A percentile compares a stretch with the other conserved stretches of the same genome.
Evolutionary conservation across 2,113 vertebrate genomes (phyloP).

Genomic region (Ibidorhyncha struthersii): DNA sequence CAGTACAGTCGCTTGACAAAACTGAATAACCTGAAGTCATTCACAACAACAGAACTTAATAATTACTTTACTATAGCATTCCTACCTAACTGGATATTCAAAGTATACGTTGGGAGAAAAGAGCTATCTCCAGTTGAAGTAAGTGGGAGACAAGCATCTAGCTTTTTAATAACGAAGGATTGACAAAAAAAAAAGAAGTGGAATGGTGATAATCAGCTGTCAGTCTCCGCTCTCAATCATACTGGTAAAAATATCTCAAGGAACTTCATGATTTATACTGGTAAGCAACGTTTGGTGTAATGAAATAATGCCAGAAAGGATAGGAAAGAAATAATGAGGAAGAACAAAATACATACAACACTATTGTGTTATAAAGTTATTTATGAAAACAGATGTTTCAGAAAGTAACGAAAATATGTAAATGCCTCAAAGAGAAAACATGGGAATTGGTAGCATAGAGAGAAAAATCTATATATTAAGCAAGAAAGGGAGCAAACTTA

Average conservation of each 20-base stretch:
- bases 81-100: background rate
- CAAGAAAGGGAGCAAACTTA: background rate
- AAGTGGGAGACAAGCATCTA: background rate
- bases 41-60: background rate
- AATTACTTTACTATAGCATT: background rate
- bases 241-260: background rate
- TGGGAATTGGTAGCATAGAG: background rate
- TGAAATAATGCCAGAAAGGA: background rate
- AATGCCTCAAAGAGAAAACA: background rate
- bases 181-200: background rate
- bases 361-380: background rate
- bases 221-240: slow-evolving; percentile 21
- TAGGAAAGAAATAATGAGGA: background rate
- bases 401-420: background rate
- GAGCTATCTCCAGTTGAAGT: background rate
- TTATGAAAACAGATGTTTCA: background rate
- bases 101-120: background rate
- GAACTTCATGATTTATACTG: background rate
- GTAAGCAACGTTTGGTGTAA: background rate
- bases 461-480: background rate
- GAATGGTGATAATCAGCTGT: background rate
- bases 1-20: background rate
- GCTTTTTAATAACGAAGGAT: background rate
- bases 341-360: background rate
- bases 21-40: background rate